A percentile compares a stretch with the other conserved stretches of the same genome.
Conservation (phyloP, 2,113 vertebrate genomes). For the Falcunculus frontatus region DNA sequence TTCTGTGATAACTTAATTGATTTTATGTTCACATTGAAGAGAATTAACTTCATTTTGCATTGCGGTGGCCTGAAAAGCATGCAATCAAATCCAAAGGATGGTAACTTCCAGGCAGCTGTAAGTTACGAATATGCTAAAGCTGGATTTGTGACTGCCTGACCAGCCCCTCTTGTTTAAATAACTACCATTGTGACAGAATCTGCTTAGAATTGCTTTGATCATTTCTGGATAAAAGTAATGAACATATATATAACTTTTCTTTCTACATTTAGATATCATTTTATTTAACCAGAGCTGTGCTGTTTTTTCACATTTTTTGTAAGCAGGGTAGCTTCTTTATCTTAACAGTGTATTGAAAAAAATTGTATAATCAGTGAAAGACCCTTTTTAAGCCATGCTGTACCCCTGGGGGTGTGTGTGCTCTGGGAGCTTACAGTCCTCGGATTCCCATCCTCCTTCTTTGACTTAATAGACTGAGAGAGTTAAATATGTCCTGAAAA, state of each 20-base stretch:
- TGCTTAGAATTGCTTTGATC: not conserved
- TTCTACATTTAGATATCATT: not conserved
- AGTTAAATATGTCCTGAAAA: conserved; percentile 26
- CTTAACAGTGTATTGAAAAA: not conserved
- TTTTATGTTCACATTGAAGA: not conserved
- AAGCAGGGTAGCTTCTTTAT: not conserved
- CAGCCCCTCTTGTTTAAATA: not conserved
- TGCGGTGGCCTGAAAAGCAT: not conserved
- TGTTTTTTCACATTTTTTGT: not conserved
- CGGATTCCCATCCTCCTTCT: not conserved
- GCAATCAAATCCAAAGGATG: not conserved
- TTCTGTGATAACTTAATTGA: not conserved
- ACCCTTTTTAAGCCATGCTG: not conserved
- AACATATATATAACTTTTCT: not conserved
- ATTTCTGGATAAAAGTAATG: not conserved
- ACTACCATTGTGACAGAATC: not conserved
- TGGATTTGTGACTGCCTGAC: not conserved
- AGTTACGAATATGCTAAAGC: not conserved
- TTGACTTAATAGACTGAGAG: not conserved
- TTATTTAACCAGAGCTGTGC: not conserved
- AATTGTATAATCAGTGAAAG: not conserved
- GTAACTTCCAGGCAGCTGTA: not conserved
- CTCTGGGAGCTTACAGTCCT: not conserved
- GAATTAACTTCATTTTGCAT: not conserved
- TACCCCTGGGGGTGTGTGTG: not conserved